Percentiles rank a stretch among this genome's conserved stretches.
These are phyloP conservation scores for Paradoxurus hermaphroditus DNA, from an alignment of 2,113 vertebrate species.

Conservation along the genomic window DNA sequence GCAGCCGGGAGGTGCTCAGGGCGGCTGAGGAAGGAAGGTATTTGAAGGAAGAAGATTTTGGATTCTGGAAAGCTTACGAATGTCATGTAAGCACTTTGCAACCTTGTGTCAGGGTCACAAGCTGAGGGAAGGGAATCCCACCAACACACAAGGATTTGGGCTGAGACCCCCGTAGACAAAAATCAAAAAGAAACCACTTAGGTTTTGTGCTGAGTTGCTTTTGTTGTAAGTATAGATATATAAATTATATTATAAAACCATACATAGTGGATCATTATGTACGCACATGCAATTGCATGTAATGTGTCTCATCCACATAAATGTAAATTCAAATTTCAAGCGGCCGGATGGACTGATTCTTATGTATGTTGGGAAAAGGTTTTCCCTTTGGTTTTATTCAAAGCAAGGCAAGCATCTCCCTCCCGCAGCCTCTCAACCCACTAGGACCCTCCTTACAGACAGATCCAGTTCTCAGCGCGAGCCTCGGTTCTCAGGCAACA, in stretches of 20 bases:
- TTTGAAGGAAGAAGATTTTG: conserved; percentile 15
- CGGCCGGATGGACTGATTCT: not conserved
- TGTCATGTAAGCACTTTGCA: not conserved
- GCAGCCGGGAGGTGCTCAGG: not conserved
- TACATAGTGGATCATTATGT: not conserved
- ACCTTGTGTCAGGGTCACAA: not conserved
- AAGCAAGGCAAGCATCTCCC: not conserved
- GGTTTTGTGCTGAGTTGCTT: not conserved
- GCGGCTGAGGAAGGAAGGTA: not conserved
- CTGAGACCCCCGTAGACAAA: not conserved
- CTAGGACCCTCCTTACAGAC: not conserved
- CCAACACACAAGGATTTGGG: not conserved
- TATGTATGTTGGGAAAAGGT: not conserved
- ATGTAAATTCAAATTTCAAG: conserved; percentile 35
- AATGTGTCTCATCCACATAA: not conserved
- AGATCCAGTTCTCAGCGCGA: not conserved
- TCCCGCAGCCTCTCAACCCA: not conserved
- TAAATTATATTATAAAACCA: not conserved
- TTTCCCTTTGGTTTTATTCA: conserved; percentile 22
- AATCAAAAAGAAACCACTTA: not conserved
- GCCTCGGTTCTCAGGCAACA: not conserved
- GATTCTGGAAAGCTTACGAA: conserved; percentile 10
- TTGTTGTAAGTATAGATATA: not conserved
- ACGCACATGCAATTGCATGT: not conserved
- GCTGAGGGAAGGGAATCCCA: not conserved